Base-by-base conservation (phyloP, 1,140 invertebrate species). In the Bactericera cockerelli region DNA sequence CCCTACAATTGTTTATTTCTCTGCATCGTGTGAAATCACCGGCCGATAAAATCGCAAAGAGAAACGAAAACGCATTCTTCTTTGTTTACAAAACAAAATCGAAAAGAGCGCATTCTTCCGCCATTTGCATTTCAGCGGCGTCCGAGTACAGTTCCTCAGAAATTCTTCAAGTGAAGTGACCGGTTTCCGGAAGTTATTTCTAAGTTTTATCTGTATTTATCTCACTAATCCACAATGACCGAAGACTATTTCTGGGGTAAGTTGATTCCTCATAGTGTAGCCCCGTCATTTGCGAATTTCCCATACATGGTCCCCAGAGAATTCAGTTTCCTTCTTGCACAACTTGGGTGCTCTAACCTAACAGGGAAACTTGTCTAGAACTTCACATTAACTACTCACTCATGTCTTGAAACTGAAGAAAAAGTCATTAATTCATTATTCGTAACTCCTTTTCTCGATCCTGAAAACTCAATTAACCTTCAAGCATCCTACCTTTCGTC, bases 211-310 rank as follows among this genome's bases (percentile, higher is more conserved):
- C 59, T 33, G 26, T 31, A 28, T 54, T 1, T 57, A 25, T 57
- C 42, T 16, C 16, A 58, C 11, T 19, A 62, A 61, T 28, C 58
- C 59, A 67, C 25, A 57, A 67, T 68, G 67, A 67, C 67, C 42
- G 67, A 68, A 65, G 67, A 68, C 39, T 68, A 67, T 53, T 67
- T 68, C 56, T 68, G 67, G 67, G 66, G 66, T 67, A 62, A 65
- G 60, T 66, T 36, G 16, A 36, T 57, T 59, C 57, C 36, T 0
- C 22, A 14, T 26, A 26, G 8, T 11, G 16, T 33, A 36, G 1
- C 10, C 28, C 16, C 16, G 42, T 55, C 53, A 57, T 1, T 1
- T 8, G 25, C 13, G 22, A n/a, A 26, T 13, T 10, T 19, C 10
- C 19, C 8, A 42, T 33, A 2, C 26, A 4, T 11, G 21, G 16